Base-by-base conservation (phyloP, 2,797 vertebrate genomes). In the Chelon labrosus region DNA sequence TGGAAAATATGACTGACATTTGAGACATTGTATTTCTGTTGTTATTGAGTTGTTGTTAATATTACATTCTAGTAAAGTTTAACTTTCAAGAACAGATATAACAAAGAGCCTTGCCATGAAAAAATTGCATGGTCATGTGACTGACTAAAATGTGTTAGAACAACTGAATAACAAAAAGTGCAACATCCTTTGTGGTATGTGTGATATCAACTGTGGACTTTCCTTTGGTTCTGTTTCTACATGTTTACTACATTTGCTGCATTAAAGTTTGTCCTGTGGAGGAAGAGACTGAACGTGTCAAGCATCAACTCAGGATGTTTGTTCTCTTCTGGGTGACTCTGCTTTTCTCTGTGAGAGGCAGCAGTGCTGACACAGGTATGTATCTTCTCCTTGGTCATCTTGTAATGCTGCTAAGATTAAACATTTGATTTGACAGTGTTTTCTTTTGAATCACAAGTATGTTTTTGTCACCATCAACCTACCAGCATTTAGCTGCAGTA, bases 281-380 rank as follows among this genome's bases (percentile, higher is more conserved):
- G 27, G 20, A 9, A 64, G 14, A 35, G 7, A 17, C 31, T 22
- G 25, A 68, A 11, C 0, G 1, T 39, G 17, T 54, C 50, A n/a
- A 52, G 0, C 14, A 51, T 58, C 19, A 12, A 1, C 31, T 65
- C 61, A 82, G 16, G 35, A 89, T 87, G 79, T 65, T 78, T 62
- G 54, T 77, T 72, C 61, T 88, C 41, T 44, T 75, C 49, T 88
- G 77, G 79, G 27, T 10, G 0, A 7, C 37, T 73, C 27, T 85
- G 64, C 53, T 86, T 44, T 49, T 80, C 55, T 70, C 52, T 49
- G 13, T 66, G 67, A 65, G 27, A 14, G n/a, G 3, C 50, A 66
- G 4, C 59, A 17, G 1, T 7, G 46, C 75, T 38, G 27, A 56
- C 42, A 16, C 67, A 81, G 80, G 88, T 91, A 81, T 38, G 59